phyloP scores from a whole-genome alignment of 2,888 invertebrate species.

The Parapristionchus giblindavisi region DNA sequence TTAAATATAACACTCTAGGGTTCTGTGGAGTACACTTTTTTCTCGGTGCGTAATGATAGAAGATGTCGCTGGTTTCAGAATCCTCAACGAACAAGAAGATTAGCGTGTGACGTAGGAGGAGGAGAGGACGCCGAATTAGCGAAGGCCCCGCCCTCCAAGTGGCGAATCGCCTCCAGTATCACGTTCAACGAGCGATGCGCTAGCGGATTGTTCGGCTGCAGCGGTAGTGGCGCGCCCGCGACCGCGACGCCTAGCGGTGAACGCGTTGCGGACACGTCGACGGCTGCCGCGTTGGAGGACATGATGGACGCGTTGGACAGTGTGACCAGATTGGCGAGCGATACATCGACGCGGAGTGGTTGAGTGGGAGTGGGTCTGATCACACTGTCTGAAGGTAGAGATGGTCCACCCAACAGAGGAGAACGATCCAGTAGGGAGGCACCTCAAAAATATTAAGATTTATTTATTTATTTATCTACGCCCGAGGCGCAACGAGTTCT shows the following conservation, averaged over 20 bases:
- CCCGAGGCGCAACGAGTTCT: no score
- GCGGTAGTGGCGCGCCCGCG: background rate
- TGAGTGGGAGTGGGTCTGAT: constrained; percentile 50
- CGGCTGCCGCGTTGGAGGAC: constrained; percentile 7
- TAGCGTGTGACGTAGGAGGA: constrained; percentile 70
- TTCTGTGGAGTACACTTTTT: no score
- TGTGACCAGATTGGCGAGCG: constrained; percentile 36
- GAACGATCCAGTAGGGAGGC: no score
- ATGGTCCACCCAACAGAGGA: no score
- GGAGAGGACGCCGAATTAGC: constrained; percentile 39
- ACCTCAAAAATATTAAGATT: no score
- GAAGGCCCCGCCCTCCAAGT: constrained; percentile 83
- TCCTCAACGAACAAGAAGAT: constrained; percentile 53
- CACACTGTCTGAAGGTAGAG: no score
- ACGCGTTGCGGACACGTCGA: constrained; percentile 28
- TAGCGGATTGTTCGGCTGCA: background rate
- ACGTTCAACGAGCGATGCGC: constrained; percentile 80
- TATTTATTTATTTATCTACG: no score
- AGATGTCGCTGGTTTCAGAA: no score
- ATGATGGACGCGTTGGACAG: background rate
- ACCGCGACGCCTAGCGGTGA: constrained; percentile 11
- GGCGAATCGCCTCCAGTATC: constrained; percentile 96
- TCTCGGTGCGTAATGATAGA: no score
- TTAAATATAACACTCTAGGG: no score
- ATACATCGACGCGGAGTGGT: constrained; percentile 41